These are phyloP conservation scores for Nebria salina DNA, from an alignment of 2,888 invertebrate species.

Conservation along the genomic window DNA sequence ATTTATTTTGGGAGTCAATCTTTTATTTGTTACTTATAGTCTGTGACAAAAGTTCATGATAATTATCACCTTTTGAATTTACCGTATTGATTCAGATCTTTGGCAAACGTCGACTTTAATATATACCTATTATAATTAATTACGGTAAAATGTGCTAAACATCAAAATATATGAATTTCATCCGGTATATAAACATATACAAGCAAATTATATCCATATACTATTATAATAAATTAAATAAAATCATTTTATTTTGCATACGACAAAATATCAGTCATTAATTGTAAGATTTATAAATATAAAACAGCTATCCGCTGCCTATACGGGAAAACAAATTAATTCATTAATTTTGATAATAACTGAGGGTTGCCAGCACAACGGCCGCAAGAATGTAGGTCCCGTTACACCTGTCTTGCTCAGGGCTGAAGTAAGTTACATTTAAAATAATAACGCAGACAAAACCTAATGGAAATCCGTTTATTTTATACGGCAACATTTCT, in stretches of 20 bases:
- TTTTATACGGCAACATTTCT: background rate
- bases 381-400: background rate
- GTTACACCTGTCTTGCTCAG: slow-evolving; percentile 10
- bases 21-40: background rate
- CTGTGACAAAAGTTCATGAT: background rate
- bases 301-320: no score
- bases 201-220: no score
- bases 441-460: background rate
- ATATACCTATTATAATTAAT: background rate
- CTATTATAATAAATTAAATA: no score
- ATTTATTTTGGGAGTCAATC: no score
- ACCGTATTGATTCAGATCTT: background rate
- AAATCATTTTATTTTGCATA: no score
- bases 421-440: background rate
- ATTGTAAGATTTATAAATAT: no score
- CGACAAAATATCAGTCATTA: no score
- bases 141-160: background rate
- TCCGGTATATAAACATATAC: background rate
- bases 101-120: background rate
- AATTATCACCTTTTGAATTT: background rate
- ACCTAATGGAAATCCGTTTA: background rate
- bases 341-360: background rate
- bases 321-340: background rate
- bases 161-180: background rate
- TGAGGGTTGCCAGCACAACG: background rate